Evolutionary conservation across 2,113 vertebrate genomes (phyloP).

Genomic region (Sylvia atricapilla): DNA sequence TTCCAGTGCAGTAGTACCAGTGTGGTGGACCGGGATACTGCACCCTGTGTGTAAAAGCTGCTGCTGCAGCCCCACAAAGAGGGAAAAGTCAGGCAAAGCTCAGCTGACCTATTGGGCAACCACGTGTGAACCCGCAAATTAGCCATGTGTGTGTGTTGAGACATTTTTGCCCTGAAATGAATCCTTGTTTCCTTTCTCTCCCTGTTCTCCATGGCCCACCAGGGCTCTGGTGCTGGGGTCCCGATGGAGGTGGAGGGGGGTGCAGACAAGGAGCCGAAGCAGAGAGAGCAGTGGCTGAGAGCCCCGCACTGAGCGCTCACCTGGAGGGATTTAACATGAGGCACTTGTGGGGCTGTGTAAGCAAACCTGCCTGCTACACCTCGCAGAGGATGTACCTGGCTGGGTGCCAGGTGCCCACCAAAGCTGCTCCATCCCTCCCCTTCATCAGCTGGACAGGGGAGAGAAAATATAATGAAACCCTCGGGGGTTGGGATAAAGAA

Average conservation of each 20-base stretch:
- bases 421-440: neutral
- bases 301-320: neutral
- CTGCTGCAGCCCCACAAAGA: neutral
- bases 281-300: neutral
- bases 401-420: neutral
- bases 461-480: neutral
- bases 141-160: no score
- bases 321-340: neutral
- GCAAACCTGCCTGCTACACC: neutral
- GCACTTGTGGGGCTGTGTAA: rapidly evolving
- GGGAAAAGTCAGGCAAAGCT: neutral
- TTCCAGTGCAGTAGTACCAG: neutral
- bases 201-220: neutral
- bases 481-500: neutral
- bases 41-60: no score
- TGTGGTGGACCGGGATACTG: rapidly evolving
- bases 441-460: neutral
- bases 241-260: neutral
- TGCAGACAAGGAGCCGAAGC: neutral
- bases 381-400: neutral
- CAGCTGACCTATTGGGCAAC: neutral
- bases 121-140: neutral
- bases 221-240: neutral
- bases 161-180: neutral
- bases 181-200: neutral